Percentiles rank a stretch among this genome's conserved stretches.
Conservation (phyloP, 2,113 vertebrate species). For the Dissostichus mawsoni region DNA sequence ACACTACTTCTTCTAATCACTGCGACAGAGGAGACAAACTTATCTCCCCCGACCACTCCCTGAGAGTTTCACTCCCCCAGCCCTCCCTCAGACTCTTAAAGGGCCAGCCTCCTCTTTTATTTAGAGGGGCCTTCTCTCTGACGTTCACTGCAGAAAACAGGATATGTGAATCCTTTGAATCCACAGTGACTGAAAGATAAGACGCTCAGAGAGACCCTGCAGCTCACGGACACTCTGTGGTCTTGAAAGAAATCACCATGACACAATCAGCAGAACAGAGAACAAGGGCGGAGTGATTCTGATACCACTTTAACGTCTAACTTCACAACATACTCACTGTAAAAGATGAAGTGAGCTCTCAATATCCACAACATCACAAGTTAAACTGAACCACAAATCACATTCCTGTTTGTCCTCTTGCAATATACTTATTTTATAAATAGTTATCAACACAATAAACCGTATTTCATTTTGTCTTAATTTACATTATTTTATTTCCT, state of each 20-base stretch:
- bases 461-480: too few species aligned
- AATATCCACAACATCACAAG: too few species aligned
- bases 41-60: conserved; percentile 54
- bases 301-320: not conserved
- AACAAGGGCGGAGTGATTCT: not conserved
- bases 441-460: too few species aligned
- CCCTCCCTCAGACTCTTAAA: conserved; percentile 60
- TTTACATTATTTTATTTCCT: too few species aligned
- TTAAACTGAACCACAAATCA: too few species aligned
- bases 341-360: too few species aligned
- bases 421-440: too few species aligned
- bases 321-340: too few species aligned
- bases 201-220: not conserved
- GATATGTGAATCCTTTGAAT: not conserved
- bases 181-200: not conserved
- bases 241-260: not conserved
- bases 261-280: not conserved
- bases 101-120: conserved; percentile 21
- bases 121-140: too few species aligned
- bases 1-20: conserved; percentile 1
- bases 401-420: too few species aligned
- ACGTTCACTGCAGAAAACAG: not conserved
- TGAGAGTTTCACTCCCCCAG: conserved; percentile 20
- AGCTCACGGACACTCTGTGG: not conserved
- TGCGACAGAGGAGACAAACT: conserved; percentile 41